These are phyloP conservation scores for Holacanthus passer DNA, from an alignment of 2,113 vertebrate genomes.

Conservation along the genomic window DNA sequence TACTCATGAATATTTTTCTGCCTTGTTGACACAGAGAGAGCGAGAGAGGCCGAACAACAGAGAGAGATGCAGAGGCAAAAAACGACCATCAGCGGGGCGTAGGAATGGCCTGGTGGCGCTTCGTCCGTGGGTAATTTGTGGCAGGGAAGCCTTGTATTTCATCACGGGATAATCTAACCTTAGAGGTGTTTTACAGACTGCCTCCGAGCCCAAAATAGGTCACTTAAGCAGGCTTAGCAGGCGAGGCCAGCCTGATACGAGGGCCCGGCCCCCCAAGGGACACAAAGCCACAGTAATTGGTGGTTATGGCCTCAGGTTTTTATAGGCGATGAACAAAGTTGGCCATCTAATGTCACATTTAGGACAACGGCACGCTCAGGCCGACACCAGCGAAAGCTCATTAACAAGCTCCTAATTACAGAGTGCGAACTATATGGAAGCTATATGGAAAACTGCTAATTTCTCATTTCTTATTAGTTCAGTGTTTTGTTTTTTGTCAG, in stretches of 20 bases:
- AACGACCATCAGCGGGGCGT: slow-evolving; percentile 39
- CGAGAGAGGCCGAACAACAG: neutral
- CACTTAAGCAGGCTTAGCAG: slow-evolving; percentile 82
- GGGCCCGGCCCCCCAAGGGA: slow-evolving; percentile 71
- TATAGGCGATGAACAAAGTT: slow-evolving; percentile 76
- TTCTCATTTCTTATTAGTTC: slow-evolving; percentile 16
- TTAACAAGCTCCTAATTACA: slow-evolving; percentile 83
- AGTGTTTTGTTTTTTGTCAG: slow-evolving; percentile 65
- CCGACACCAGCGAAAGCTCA: slow-evolving; percentile 48
- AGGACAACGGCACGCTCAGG: slow-evolving; percentile 64
- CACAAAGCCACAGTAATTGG: slow-evolving; percentile 78
- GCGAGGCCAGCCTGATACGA: slow-evolving; percentile 59
- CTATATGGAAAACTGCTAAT: slow-evolving; percentile 26
- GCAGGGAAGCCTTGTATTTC: slow-evolving; percentile 78
- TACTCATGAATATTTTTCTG: slow-evolving; percentile 85
- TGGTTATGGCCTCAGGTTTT: slow-evolving; percentile 78
- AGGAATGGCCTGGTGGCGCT: slow-evolving; percentile 56
- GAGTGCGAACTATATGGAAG: slow-evolving; percentile 59
- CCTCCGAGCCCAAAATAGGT: slow-evolving; percentile 80
- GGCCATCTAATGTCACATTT: slow-evolving; percentile 74
- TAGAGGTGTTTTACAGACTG: slow-evolving; percentile 80
- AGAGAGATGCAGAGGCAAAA: neutral
- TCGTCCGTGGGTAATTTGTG: slow-evolving; percentile 76
- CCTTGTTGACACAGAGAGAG: slow-evolving; percentile 57
- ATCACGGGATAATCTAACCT: slow-evolving; percentile 84